A percentile compares a stretch with the other conserved stretches of the same genome.
Evolutionary conservation across 2,797 vertebrate genomes (phyloP).

Genomic region (Catostomus latipinnis): DNA sequence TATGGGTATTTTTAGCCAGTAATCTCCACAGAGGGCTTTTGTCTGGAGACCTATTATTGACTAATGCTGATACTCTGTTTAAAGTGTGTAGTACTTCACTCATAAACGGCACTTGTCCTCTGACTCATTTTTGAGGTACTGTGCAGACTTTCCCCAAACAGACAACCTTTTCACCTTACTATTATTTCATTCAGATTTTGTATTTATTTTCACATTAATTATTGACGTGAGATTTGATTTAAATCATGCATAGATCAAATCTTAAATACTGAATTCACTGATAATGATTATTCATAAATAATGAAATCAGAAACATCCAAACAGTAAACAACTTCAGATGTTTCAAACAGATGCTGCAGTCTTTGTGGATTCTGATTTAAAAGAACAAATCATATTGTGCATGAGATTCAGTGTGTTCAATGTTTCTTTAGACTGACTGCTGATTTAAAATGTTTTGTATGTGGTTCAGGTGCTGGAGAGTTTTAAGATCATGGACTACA

Average conservation of each 20-base stretch:
- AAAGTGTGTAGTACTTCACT: background rate
- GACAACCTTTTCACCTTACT: background rate
- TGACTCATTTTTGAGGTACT: background rate
- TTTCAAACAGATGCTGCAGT: too few relatives aligned
- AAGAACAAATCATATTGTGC: background rate
- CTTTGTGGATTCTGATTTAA: too few relatives aligned
- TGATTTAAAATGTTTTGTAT: slow-evolving; percentile 40
- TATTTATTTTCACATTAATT: background rate
- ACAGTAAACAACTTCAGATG: too few relatives aligned
- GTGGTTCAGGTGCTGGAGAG: slow-evolving; percentile 90
- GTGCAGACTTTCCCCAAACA: background rate
- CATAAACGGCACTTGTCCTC: background rate
- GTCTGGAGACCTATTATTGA: background rate
- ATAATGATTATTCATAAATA: too few relatives aligned
- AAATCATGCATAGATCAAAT: background rate
- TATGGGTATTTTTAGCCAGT: background rate
- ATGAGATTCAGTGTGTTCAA: background rate
- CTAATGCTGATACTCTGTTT: slow-evolving; percentile 2
- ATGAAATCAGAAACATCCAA: too few relatives aligned
- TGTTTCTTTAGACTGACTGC: background rate
- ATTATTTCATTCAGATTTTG: background rate
- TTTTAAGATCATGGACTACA: slow-evolving; percentile 99
- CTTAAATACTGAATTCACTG: background rate
- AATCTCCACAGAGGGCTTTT: background rate
- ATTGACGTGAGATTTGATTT: slow-evolving; percentile 3